Evolutionary conservation across 2,888 invertebrate species (phyloP).

Genomic region (Metopia argyrocephala): DNA sequence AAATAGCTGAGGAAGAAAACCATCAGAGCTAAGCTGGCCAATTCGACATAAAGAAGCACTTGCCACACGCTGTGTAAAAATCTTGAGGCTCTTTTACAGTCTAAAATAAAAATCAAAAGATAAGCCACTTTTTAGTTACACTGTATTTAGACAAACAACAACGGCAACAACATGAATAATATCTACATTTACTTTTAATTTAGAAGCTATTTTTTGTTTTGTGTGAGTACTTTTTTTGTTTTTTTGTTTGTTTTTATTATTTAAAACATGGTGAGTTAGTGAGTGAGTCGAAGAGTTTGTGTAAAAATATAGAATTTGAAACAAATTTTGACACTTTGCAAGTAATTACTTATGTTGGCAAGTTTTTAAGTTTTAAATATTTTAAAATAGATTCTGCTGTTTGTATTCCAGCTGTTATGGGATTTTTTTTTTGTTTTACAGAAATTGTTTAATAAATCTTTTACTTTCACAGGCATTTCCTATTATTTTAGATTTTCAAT

Average conservation of each 20-base stretch:
- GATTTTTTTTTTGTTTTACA: no score
- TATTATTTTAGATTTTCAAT: no score
- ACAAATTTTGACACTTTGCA: slow-evolving; percentile 5
- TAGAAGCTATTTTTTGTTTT: not conserved
- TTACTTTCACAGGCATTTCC: no score
- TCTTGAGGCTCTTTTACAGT: slow-evolving; percentile 55
- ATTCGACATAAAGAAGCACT: slow-evolving; percentile 65
- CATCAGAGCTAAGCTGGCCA: slow-evolving; percentile 43
- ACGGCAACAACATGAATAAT: not conserved
- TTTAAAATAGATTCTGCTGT: no score
- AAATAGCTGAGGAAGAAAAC: slow-evolving; percentile 5
- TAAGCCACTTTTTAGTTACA: slow-evolving; percentile 60
- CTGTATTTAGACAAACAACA: not conserved
- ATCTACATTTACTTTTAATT: not conserved
- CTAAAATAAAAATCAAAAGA: slow-evolving; percentile 63
- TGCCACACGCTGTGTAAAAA: slow-evolving; percentile 65
- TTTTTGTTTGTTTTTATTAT: not conserved
- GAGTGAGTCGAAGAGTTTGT: not conserved
- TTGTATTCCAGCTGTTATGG: no score
- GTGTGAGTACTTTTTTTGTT: no score
- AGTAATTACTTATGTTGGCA: slow-evolving; percentile 11
- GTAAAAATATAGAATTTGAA: not conserved
- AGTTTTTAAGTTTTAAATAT: no score
- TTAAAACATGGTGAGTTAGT: not conserved
- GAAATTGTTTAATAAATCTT: no score